phyloP scores from a whole-genome alignment of 2,113 vertebrate genomes.

The Cacatua alba region DNA sequence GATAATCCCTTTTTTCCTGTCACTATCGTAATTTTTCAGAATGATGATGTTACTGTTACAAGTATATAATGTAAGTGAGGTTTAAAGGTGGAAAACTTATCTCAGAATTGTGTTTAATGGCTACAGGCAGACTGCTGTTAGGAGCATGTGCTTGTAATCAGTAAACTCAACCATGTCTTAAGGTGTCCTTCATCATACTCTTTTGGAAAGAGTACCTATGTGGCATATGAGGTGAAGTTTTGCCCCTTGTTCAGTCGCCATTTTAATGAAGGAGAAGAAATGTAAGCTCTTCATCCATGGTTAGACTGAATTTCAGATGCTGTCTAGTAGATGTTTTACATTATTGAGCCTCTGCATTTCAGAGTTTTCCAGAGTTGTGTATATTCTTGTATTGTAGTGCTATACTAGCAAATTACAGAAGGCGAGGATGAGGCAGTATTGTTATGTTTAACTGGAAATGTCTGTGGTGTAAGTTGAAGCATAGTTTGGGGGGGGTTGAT shows the following conservation, averaged over 20 bases:
- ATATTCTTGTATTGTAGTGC: background rate
- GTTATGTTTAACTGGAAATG: slow-evolving; percentile 9
- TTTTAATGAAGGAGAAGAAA: background rate
- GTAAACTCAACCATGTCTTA: background rate
- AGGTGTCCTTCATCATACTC: background rate
- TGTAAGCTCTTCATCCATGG: background rate
- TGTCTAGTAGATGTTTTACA: background rate
- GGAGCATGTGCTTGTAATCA: background rate
- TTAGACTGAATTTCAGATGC: background rate
- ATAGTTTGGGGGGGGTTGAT: background rate
- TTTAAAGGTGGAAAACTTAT: background rate
- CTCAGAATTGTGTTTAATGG: background rate
- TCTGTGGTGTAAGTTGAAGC: background rate
- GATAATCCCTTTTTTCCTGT: background rate
- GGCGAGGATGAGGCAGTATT: background rate
- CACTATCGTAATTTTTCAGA: background rate
- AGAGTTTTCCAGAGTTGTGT: background rate
- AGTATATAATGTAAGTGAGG: background rate
- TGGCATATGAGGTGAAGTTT: background rate
- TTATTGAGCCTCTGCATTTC: background rate
- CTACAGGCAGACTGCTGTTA: background rate
- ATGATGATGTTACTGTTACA: background rate
- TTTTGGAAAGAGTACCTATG: background rate
- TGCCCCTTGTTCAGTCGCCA: background rate
- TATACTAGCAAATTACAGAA: background rate